These are phyloP conservation scores for Perizoma affinitatum DNA, from an alignment of 2,888 invertebrate genomes.

Conservation along the genomic window DNA sequence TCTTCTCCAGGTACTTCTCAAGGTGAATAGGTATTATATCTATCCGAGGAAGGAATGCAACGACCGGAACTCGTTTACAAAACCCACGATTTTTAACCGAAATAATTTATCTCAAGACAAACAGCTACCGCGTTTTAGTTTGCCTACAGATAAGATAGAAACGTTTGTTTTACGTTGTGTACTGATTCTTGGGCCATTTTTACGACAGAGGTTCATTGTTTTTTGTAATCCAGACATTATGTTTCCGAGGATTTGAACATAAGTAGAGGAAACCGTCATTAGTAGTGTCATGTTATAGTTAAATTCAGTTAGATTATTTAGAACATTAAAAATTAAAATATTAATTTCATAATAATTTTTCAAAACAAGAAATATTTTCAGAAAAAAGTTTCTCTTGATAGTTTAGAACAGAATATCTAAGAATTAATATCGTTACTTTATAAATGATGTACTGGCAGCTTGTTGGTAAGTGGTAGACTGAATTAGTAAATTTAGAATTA, in stretches of 20 bases:
- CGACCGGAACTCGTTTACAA: conserved; percentile 80
- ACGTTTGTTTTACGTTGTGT: conserved; percentile 79
- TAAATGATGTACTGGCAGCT: neutral
- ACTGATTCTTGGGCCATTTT: conserved; percentile 76
- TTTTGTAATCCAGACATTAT: conserved; percentile 60
- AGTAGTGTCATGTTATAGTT: neutral
- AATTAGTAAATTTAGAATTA: too few relatives aligned
- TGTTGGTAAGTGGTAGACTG: conserved; percentile 10
- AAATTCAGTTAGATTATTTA: neutral
- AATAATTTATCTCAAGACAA: conserved; percentile 83
- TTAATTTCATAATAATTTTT: too few relatives aligned
- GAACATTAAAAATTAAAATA: too few relatives aligned
- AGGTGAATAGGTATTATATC: conserved; percentile 82
- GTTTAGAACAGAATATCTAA: too few relatives aligned
- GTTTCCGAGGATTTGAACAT: conserved; percentile 52
- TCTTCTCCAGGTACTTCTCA: conserved; percentile 84
- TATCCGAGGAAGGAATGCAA: conserved; percentile 75
- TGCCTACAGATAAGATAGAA: conserved; percentile 78
- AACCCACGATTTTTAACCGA: conserved; percentile 79
- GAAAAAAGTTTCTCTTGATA: too few relatives aligned
- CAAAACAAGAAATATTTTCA: too few relatives aligned
- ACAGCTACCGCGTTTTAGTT: conserved; percentile 83
- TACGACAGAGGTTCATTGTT: conserved; percentile 78
- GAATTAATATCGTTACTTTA: neutral
- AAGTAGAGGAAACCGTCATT: conserved; percentile 8